Evolutionary conservation across 1,140 invertebrate species (phyloP), one percentile per base, ranked within the genome.

Genomic region (Solen grandis): DNA sequence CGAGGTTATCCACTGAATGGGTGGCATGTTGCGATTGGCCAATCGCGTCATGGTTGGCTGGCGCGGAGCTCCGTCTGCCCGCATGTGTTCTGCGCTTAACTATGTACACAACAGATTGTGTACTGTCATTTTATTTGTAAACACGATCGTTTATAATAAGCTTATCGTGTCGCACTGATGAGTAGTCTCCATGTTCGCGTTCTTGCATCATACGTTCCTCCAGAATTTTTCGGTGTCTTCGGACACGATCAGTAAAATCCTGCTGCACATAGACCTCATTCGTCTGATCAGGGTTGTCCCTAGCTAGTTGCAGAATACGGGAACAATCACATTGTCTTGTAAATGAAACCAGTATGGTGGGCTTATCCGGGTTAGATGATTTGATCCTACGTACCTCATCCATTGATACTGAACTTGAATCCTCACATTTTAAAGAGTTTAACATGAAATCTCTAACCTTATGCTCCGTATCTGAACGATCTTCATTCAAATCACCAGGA

Each of bases 141-240:
- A 66, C 25, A 38, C 19, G 27, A 46, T 66, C 31, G 46, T 66
- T 66, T 10, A 66, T 35, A 33, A n/a, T n/a, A n/a, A n/a, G n/a
- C n/a, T n/a, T n/a, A n/a, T n/a, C n/a, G n/a, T n/a, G n/a, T n/a
- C n/a, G n/a, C n/a, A n/a, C n/a, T n/a, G n/a, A n/a, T 46, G 41
- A 46, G 41, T 46, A 46, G 41, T 46, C 19, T 10, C 41, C 41
- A 46, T 46, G 8, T 46, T 46, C 8, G 8, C 41, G 41, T 46
- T 46, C 41, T 10, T 8, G 8, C 8, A 46, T 70, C 66, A 70
- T 70, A 2, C 66, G 38, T 8, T 70, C 66, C 14, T 50, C 66
- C 5, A 70, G 38, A 25, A 70, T 70, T 70, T 29, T 70, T 22
- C 46, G 8, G 41, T 70, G 66, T 14, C 41, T 33, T 50, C 41